Conservation (phyloP, 2,888 invertebrate species). For the Unio delphinus region DNA sequence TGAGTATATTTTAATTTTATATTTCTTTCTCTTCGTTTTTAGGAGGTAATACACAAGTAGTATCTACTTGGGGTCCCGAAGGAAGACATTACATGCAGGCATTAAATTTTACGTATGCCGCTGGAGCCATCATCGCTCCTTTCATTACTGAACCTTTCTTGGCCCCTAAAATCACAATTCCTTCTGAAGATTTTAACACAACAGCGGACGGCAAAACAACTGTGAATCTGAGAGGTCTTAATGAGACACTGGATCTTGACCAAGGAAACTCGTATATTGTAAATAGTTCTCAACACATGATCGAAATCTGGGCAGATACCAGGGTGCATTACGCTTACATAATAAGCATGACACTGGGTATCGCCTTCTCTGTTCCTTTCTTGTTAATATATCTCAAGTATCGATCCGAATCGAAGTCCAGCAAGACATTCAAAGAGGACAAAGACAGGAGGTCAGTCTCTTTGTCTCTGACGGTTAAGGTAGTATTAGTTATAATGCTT, state of each 20-base stretch:
- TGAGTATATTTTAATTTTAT: background rate
- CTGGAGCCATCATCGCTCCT: constrained; percentile 22
- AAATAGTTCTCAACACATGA: background rate
- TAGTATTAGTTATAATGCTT: constrained; percentile 4
- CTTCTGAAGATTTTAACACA: too few species aligned
- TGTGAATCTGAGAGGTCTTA: background rate
- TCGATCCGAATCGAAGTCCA: too few species aligned
- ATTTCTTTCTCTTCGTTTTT: background rate
- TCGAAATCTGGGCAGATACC: constrained; percentile 10
- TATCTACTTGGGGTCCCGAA: constrained; percentile 7
- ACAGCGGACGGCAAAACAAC: background rate
- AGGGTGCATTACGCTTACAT: constrained; percentile 32
- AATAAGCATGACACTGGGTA: constrained; percentile 25
- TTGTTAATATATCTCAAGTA: too few species aligned
- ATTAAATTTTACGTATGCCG: constrained; percentile 25
- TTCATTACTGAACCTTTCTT: constrained; percentile 21
- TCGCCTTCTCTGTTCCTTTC: constrained; percentile 34
- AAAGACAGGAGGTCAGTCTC: too few species aligned
- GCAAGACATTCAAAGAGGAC: too few species aligned
- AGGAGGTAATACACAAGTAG: constrained; percentile 54
- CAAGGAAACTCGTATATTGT: background rate
- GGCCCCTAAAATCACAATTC: background rate
- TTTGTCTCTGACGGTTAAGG: too few species aligned
- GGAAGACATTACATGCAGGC: constrained; percentile 25
- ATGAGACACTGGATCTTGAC: background rate